Base-by-base conservation (phyloP, 2,888 invertebrate genomes). In the Thecophora atra region DNA sequence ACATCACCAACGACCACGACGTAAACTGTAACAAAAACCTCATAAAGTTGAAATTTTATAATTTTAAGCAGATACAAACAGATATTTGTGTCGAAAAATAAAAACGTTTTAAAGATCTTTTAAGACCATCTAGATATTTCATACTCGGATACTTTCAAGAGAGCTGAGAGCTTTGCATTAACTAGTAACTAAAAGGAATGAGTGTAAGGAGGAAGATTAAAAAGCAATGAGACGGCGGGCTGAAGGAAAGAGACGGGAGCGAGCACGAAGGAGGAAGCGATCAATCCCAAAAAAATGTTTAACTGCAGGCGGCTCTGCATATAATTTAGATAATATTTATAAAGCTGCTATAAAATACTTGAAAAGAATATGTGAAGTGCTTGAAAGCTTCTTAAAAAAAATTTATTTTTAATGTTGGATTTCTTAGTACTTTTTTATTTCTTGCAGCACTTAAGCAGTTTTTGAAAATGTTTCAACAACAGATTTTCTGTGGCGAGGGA, bases 11-110 rank as follows among this genome's bases (percentile, higher is more conserved):
- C 54, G 54, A 54, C n/a, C 5, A 15, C 21, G 21, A 54, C 54
- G 19, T 21, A 28, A 67, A 67, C 30, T 67, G 67, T 54, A 67
- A 24, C 67, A 66, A 66, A 54, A 44, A 26, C n/a, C 21, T 56
- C 68, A 30, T 68, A 68, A 68, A 68, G 26, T 56, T 58, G 68
- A 56, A 58, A 44, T 58, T 58, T 68, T 56, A 68, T 68, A 58
- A 68, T 67, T 67, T 54, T 44, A 28, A 47, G 64, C 47, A 44
- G 64, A 64, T 64, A 64, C n/a, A 64, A 47, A 17, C 26, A 64
- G 64, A 64, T 64, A 64, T 47, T 64, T 58, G 47, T 58, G 17
- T 58, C 11, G 28, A 2, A 24, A 58, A 24, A 58, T 58, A n/a
- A 47, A 47, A 47, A 47, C 47, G 47, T n/a, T 26, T 24, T 24